Evolutionary conservation across 2,113 vertebrate species (phyloP).

Genomic region (Theropithecus gelada): DNA sequence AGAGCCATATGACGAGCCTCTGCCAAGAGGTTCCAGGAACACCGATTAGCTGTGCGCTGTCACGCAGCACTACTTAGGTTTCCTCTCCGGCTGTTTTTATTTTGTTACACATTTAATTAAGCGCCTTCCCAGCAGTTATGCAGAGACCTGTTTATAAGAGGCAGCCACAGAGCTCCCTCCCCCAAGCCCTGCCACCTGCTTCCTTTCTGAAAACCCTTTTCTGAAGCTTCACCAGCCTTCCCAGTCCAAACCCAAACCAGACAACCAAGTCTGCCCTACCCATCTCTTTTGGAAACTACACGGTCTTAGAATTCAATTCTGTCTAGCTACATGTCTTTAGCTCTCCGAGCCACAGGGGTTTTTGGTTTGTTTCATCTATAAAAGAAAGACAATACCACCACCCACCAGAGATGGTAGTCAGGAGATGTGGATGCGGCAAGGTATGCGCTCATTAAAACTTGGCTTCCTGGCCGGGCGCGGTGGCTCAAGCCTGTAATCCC

Average conservation of each 20-base stretch:
- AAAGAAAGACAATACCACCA: slow-evolving; percentile 15
- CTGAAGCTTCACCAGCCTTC: not conserved
- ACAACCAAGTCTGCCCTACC: not conserved
- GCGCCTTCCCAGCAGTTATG: slow-evolving; percentile 75
- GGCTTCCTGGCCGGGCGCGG: too few species aligned
- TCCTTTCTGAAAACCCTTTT: not conserved
- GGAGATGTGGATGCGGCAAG: not conserved
- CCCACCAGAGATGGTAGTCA: not conserved
- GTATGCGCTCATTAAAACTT: not conserved
- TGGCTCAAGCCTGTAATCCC: too few species aligned
- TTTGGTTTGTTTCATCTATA: not conserved
- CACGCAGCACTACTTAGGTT: slow-evolving; percentile 68
- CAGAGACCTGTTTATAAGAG: slow-evolving; percentile 47
- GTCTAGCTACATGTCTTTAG: not conserved
- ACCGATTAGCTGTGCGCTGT: slow-evolving; percentile 66
- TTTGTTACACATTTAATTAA: slow-evolving; percentile 81
- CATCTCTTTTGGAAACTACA: not conserved
- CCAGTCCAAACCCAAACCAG: not conserved
- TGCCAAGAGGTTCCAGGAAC: slow-evolving; percentile 62
- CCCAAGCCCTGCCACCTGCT: slow-evolving; percentile 29
- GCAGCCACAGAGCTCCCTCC: slow-evolving; percentile 42
- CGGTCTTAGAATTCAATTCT: slow-evolving; percentile 18
- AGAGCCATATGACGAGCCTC: slow-evolving; percentile 57
- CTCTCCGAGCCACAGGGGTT: not conserved
- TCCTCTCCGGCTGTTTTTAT: slow-evolving; percentile 76